Conservation (phyloP, 1,140 invertebrate genomes). For the Varroa destructor region DNA sequence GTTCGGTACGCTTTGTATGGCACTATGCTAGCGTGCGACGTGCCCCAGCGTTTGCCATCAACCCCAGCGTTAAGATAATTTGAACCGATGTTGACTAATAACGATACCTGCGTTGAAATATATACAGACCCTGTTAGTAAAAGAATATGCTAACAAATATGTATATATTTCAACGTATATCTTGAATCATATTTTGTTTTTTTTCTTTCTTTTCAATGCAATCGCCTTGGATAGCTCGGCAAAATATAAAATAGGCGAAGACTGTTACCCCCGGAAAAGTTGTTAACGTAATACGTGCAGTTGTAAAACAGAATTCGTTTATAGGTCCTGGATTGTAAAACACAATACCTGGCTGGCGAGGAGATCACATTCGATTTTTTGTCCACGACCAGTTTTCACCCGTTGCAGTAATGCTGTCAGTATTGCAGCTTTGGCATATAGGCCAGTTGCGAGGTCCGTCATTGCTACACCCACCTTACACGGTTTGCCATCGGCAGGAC, state of each 20-base stretch:
- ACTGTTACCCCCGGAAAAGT: too few species aligned
- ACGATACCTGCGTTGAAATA: conserved; percentile 48
- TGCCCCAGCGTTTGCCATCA: conserved; percentile 65
- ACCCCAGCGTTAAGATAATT: conserved; percentile 73
- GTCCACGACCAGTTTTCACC: conserved; percentile 60
- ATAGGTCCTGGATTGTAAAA: neutral
- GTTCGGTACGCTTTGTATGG: conserved; percentile 80
- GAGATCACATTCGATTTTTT: conserved; percentile 87
- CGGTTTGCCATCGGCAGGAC: conserved; percentile 63
- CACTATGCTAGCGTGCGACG: conserved; percentile 82
- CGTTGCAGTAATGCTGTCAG: conserved; percentile 72
- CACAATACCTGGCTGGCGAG: conserved; percentile 61
- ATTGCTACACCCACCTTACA: conserved; percentile 84
- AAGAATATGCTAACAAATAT: conserved; percentile 8
- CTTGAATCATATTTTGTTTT: neutral
- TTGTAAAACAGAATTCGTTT: too few species aligned
- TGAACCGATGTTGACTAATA: conserved; percentile 71
- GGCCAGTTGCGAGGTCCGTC: conserved; percentile 78
- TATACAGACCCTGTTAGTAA: neutral
- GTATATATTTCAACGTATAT: neutral
- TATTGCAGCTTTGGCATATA: conserved; percentile 90
- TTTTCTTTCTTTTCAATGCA: too few species aligned
- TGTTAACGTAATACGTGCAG: too few species aligned
- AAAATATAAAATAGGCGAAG: neutral
- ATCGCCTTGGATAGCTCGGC: neutral